Percentiles rank a stretch among this genome's conserved stretches.
phyloP scores from a whole-genome alignment of 2,113 vertebrate species.

The Halcyon malimbica region DNA sequence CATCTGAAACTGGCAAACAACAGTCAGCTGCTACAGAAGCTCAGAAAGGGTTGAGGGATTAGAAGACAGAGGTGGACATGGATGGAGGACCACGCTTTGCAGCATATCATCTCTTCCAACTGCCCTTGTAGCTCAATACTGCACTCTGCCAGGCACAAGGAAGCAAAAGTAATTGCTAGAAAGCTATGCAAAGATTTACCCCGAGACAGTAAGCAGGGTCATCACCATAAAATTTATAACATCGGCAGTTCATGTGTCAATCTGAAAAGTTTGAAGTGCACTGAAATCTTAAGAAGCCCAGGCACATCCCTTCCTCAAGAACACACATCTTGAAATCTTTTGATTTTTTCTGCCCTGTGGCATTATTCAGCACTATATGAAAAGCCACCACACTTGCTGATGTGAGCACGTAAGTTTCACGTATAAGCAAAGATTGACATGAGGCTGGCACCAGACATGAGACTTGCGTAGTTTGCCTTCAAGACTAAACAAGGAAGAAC shows the following conservation, averaged over 20 bases:
- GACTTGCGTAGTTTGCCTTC: background rate
- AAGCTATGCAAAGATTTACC: background rate
- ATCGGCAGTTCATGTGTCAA: background rate
- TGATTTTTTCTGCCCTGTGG: background rate
- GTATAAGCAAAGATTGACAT: accelerated
- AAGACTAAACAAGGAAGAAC: background rate
- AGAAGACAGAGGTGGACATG: background rate
- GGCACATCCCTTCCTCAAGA: background rate
- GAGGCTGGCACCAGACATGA: background rate
- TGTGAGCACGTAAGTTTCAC: accelerated
- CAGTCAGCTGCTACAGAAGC: background rate
- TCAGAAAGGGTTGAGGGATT: background rate
- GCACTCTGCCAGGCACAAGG: background rate
- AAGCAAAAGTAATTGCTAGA: background rate
- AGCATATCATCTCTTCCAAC: background rate
- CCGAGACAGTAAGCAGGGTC: background rate
- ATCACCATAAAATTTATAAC: background rate
- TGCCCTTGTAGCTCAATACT: background rate
- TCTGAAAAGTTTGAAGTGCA: background rate
- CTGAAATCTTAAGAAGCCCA: background rate
- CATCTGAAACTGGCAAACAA: background rate
- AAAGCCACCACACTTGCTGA: background rate
- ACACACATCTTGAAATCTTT: background rate
- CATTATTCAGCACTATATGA: background rate
- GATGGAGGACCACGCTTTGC: background rate